Base-by-base conservation (phyloP, 1,140 invertebrate species). In the Ceratoteleas bidentatus region DNA sequence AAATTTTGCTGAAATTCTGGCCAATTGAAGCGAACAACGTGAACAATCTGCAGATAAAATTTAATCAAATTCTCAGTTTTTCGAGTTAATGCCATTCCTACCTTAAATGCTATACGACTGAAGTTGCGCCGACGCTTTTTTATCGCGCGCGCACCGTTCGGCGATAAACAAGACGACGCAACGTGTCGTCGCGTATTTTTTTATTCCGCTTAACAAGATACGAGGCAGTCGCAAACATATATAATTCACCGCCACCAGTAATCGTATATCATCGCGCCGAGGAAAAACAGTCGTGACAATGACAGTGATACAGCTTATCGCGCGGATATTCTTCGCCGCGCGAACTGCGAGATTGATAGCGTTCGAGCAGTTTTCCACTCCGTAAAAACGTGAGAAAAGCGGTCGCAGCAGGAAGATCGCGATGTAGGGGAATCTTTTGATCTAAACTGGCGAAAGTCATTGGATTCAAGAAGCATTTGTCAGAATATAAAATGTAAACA, bases 281-380 rank as follows among this genome's bases (percentile, higher is more conserved):
- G 45, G 61, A 16, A 79, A 79, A 73, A 61, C 61, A 53, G 40
- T 47, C 24, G 15, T 56, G 69, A 45, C 61, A 64, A 73, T 61
- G 58, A 58, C 76, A 69, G 58, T 53, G 54, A 70, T 60, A 53
- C 76, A 73, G 61, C 53, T 60, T 66, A 72, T 72, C 66, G 43
- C 43, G 13, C 49, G 53, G 60, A 78, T 60, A 78, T 57, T 70
- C 58, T 72, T 58, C 43, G 34, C 38, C 7, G 32, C 33, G 49
- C 15, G 53, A 60, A 79, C 58, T 52, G 13, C 33, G 53, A 65
- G 61, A 79, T 60, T 73, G 49, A 73, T 79, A 33, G 16, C 16
- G 24, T 52, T 56, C 34, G 14, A 47, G 36, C 13, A 32, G 57
- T 58, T 65, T 77, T 56, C 15, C 50, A 11, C 7, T 2, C 36